Percentiles rank a stretch among this genome's conserved stretches.
Evolutionary conservation across 2,888 invertebrate genomes (phyloP).

Genomic region (Eilema sororculum): DNA sequence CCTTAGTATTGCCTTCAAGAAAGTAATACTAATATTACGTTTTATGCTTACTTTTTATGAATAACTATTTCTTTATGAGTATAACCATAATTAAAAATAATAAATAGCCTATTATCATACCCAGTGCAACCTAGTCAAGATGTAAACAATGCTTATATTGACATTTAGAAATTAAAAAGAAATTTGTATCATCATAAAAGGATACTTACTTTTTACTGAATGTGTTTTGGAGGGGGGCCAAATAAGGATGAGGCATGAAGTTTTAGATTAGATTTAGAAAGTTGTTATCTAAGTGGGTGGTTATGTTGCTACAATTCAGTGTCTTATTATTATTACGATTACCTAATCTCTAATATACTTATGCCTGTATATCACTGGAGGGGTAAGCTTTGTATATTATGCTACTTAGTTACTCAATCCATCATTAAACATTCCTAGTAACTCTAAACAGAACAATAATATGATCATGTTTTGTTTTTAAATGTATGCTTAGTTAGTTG

Average conservation of each 20-base stretch:
- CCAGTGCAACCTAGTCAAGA: background rate
- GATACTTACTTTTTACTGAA: background rate
- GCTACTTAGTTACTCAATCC: too few species aligned
- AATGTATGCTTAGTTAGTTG: background rate
- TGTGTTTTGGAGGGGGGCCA: background rate
- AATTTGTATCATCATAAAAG: background rate
- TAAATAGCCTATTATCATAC: too few species aligned
- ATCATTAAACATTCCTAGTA: too few species aligned
- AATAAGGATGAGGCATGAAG: background rate
- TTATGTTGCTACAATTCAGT: background rate
- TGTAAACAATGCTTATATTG: background rate
- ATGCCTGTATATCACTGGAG: background rate
- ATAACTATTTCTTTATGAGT: too few species aligned
- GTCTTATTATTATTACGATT: background rate
- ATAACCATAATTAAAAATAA: too few species aligned
- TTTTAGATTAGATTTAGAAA: background rate
- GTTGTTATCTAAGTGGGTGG: background rate
- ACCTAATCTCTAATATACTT: background rate
- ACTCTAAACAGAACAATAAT: background rate
- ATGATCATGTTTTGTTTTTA: background rate
- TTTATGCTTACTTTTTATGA: background rate
- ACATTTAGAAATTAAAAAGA: background rate
- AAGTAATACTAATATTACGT: background rate
- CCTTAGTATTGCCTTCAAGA: background rate
- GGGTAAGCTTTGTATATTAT: background rate